These are phyloP conservation scores for Bagarius yarrelli DNA, from an alignment of 2,113 vertebrate species.

Conservation along the genomic window DNA sequence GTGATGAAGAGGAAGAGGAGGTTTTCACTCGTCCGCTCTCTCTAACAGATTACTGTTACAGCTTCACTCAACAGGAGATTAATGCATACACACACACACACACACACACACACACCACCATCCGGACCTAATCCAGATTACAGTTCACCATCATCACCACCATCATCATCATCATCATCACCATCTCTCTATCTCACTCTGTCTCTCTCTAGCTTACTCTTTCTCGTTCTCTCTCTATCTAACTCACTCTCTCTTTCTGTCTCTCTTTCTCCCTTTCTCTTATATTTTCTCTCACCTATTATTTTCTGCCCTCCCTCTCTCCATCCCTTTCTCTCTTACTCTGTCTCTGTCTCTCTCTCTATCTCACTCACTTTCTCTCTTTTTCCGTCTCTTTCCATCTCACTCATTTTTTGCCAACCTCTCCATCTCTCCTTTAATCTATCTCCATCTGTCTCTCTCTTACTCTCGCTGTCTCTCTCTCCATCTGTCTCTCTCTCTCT, in stretches of 20 bases:
- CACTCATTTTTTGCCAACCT: too few relatives aligned
- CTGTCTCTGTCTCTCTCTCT: neutral
- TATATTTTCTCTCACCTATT: too few relatives aligned
- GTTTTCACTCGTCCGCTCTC: too few relatives aligned
- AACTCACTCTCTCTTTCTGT: too few relatives aligned
- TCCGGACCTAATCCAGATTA: slow-evolving; percentile 1
- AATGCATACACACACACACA: slow-evolving; percentile 2
- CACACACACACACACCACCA: slow-evolving; percentile 18
- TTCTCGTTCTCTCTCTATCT: slow-evolving; percentile 19
- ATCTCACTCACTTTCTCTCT: neutral
- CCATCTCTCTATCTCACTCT: slow-evolving; percentile 3
- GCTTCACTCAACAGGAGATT: slow-evolving; percentile 1
- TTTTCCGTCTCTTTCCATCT: too few relatives aligned
- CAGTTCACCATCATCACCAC: slow-evolving; percentile 1
- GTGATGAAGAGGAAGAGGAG: neutral
- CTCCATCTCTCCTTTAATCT: too few relatives aligned
- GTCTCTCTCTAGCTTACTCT: slow-evolving; percentile 12
- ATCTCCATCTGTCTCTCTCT: too few relatives aligned
- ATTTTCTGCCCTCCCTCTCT: neutral
- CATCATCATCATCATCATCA: neutral
- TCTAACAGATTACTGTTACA: too few relatives aligned
- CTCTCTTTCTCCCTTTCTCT: slow-evolving; percentile 35
- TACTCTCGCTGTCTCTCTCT: too few relatives aligned
- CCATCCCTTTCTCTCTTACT: neutral
- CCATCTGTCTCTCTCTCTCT: too few relatives aligned